Percentiles rank a stretch among this genome's conserved stretches.
Conservation (phyloP, 2,888 invertebrate species). For the Eupithecia abbreviata region DNA sequence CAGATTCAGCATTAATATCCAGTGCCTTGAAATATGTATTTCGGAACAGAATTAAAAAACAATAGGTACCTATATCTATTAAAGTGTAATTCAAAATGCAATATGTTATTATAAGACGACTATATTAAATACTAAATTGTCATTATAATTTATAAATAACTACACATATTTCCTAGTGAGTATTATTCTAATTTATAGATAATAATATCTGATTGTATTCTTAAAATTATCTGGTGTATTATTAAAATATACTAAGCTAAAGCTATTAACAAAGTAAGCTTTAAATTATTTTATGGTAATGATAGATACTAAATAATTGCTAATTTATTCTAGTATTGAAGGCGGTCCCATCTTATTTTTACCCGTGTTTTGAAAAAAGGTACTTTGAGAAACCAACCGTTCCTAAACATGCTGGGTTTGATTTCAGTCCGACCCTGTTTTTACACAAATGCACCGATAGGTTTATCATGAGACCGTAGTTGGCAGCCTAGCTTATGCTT, state of each 20-base stretch:
- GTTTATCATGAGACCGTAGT: neutral
- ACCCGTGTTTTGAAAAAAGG: neutral
- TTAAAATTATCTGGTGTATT: neutral
- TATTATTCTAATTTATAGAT: neutral
- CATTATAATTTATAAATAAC: constrained; percentile 35
- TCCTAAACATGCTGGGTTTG: neutral
- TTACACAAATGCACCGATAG: neutral
- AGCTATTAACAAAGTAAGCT: constrained; percentile 32
- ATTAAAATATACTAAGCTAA: constrained; percentile 30
- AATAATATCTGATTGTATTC: constrained; percentile 14
- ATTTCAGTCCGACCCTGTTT: neutral
- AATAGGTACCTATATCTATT: constrained; percentile 48
- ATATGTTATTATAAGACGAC: constrained; percentile 55
- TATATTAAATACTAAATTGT: constrained; percentile 64
- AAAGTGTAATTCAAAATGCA: constrained; percentile 44
- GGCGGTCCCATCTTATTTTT: neutral
- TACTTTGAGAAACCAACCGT: neutral
- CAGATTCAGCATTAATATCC: constrained; percentile 33
- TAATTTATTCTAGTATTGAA: neutral
- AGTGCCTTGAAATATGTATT: constrained; percentile 44
- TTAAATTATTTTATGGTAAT: constrained; percentile 16
- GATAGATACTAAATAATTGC: neutral
- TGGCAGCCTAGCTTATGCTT: neutral
- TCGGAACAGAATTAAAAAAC: constrained; percentile 53
- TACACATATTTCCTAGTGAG: constrained; percentile 14